Percentiles rank a stretch among this genome's conserved stretches.
Evolutionary conservation across 2,888 invertebrate genomes (phyloP).

Genomic region (Syrista parreyssii): DNA sequence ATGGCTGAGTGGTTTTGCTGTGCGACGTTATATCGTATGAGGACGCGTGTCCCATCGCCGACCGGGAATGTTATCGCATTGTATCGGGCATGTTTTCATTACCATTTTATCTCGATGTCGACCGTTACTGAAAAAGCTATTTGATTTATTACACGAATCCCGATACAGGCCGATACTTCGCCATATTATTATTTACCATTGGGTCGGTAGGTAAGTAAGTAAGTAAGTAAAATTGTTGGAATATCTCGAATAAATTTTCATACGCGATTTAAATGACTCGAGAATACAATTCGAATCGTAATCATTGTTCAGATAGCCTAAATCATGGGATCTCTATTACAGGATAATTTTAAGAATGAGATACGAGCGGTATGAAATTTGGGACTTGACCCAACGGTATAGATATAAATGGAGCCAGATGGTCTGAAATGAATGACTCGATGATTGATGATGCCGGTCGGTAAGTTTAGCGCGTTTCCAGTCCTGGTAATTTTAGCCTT

Average conservation of each 20-base stretch:
- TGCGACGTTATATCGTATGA: constrained; percentile 34
- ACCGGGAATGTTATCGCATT: constrained; percentile 61
- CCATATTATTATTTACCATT: not conserved
- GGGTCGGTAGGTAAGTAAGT: not conserved
- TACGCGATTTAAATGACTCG: not conserved
- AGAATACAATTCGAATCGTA: not conserved
- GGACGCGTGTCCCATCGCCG: constrained; percentile 54
- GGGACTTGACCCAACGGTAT: not conserved
- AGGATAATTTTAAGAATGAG: constrained; percentile 35
- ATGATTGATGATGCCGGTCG: constrained; percentile 54
- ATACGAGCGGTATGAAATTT: not conserved
- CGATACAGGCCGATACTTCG: not conserved
- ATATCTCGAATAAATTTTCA: not conserved
- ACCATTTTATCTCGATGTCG: constrained; percentile 55
- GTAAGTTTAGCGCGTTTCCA: constrained; percentile 53
- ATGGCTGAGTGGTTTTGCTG: constrained; percentile 27
- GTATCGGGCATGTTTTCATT: constrained; percentile 63
- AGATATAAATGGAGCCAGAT: constrained; percentile 51
- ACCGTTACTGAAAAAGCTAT: constrained; percentile 52
- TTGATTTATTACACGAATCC: constrained; percentile 55
- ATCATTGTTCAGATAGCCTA: not conserved
- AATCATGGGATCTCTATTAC: constrained; percentile 32
- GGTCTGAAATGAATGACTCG: constrained; percentile 36
- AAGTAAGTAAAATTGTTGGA: not conserved
- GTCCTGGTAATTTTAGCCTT: constrained; percentile 51